Conservation (phyloP, 2,113 vertebrate genomes). For the Meleagris gallopavo region DNA sequence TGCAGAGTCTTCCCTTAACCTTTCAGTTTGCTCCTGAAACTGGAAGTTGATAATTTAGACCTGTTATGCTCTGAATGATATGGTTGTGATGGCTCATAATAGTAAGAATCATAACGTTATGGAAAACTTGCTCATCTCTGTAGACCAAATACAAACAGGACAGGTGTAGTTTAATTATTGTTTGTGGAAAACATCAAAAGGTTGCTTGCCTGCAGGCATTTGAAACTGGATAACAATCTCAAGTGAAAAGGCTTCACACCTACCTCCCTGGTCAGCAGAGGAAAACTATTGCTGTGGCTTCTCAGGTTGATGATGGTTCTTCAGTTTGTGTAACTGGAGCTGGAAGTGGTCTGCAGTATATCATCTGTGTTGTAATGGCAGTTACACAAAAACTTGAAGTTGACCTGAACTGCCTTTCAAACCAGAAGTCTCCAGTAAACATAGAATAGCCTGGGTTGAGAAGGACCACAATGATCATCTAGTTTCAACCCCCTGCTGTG, state of each 20-base stretch:
- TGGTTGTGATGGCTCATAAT: background rate
- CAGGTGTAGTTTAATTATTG: background rate
- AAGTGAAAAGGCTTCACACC: background rate
- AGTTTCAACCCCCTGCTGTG: too few relatives aligned
- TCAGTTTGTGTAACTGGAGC: background rate
- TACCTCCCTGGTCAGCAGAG: background rate
- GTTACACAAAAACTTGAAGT: background rate
- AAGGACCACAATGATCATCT: too few relatives aligned
- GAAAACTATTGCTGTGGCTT: background rate
- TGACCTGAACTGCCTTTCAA: background rate
- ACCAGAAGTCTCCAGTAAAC: background rate
- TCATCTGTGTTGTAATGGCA: background rate
- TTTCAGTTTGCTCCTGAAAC: background rate
- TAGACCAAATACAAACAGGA: background rate
- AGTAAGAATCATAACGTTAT: background rate
- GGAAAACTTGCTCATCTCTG: rapidly evolving
- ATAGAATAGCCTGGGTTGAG: too few relatives aligned
- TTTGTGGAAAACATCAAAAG: background rate
- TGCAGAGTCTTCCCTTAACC: background rate
- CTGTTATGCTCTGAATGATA: background rate
- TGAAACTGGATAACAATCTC: background rate
- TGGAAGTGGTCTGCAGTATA: background rate
- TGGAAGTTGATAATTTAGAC: background rate
- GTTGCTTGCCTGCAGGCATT: background rate
- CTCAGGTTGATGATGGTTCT: background rate